These are phyloP conservation scores for Pegoplata infirma DNA, from an alignment of 2,888 invertebrate species.

Conservation along the genomic window DNA sequence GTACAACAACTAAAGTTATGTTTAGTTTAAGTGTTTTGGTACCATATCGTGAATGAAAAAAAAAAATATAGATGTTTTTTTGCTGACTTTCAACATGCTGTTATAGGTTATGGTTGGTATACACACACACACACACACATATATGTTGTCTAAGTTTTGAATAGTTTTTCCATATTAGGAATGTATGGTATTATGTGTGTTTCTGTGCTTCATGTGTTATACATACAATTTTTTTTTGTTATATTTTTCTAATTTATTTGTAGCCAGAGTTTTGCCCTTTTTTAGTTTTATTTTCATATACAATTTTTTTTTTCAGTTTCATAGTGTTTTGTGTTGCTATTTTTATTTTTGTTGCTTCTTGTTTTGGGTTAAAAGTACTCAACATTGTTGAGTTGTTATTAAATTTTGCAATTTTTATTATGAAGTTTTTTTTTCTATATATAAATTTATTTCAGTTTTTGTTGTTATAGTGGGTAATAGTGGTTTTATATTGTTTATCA, in stretches of 20 bases:
- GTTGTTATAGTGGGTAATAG: constrained; percentile 25
- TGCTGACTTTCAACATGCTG: constrained; percentile 54
- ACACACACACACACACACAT: not conserved
- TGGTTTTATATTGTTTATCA: constrained; percentile 40
- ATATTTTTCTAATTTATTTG: constrained; percentile 53
- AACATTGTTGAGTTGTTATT: constrained; percentile 61
- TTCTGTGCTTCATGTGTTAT: constrained; percentile 26
- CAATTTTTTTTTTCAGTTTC: not conserved
- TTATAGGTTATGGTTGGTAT: constrained; percentile 43
- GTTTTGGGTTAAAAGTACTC: constrained; percentile 56
- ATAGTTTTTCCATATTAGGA: constrained; percentile 7
- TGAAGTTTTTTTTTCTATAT: constrained; percentile 25
- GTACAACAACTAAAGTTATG: constrained; percentile 26
- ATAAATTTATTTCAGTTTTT: not conserved
- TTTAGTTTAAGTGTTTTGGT: constrained; percentile 37
- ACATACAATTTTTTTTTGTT: constrained; percentile 1
- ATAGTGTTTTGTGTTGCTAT: constrained; percentile 16
- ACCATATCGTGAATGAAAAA: constrained; percentile 10
- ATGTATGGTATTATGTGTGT: constrained; percentile 11
- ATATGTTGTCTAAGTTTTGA: constrained; percentile 37
- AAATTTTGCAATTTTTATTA: constrained; percentile 62
- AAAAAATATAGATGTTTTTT: constrained; percentile 1
- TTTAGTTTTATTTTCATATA: not conserved
- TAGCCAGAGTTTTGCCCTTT: constrained; percentile 37
- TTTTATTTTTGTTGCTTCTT: constrained; percentile 20